A percentile compares a stretch with the other conserved stretches of the same genome.
phyloP scores from a whole-genome alignment of 2,797 vertebrate species.

The Eurystomus glaucurus region DNA sequence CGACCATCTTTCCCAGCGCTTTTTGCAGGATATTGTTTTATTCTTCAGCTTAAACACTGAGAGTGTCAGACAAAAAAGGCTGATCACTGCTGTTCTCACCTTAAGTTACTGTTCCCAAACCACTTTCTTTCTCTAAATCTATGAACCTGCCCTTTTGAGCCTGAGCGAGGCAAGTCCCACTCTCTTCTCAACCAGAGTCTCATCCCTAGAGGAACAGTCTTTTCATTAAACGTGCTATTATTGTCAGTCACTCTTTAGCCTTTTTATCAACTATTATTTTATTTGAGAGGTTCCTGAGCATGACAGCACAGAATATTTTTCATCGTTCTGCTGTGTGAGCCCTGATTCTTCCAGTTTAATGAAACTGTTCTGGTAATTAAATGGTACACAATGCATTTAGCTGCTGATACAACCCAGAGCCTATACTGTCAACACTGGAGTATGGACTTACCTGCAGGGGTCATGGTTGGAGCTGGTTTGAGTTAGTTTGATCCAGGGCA shows the following conservation, averaged over 20 bases:
- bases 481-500: background rate
- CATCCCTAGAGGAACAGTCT: background rate
- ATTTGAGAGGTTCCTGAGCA: background rate
- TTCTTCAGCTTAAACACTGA: background rate
- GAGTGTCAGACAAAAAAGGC: background rate
- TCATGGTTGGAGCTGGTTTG: background rate
- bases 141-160: background rate
- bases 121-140: background rate
- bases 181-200: background rate
- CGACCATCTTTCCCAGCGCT: background rate
- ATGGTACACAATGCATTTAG: background rate
- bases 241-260: background rate
- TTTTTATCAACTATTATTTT: background rate
- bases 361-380: background rate
- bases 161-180: background rate
- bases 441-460: background rate
- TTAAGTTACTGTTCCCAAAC: background rate
- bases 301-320: background rate
- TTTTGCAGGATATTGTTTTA: background rate
- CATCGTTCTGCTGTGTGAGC: background rate
- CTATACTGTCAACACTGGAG: fast-evolving
- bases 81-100: background rate
- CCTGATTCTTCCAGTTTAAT: background rate
- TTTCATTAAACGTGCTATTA: background rate
- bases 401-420: background rate